Evolutionary conservation across 2,888 invertebrate genomes (phyloP), one percentile per base, ranked within the genome.

Genomic region (Amiota communis): DNA sequence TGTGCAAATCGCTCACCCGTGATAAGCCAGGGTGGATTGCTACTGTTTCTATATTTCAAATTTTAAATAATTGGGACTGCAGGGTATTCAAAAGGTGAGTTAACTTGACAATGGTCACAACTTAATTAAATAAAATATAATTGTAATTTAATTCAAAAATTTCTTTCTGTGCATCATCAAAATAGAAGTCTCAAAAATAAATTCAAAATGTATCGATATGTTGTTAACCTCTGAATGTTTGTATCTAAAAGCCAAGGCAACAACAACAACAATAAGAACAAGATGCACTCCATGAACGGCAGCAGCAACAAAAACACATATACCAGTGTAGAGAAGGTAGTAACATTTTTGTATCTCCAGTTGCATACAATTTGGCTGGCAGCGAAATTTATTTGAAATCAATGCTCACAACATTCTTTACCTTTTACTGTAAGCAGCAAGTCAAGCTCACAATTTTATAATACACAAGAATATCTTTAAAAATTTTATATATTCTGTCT

Each of bases 361-460:
- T 51, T 68, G 83, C 83, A 84, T 84, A 86, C 82, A 85, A 83
- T 83, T 83, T 86, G 83, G 82, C 86, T 86, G 82, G 76, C 86
- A 85, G 86, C 86, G 79, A 86, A 85, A 85, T 83, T 86, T 85
- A 86, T 86, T 86, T 85, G 82, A 85, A 86, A 86, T 86, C 86
- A 86, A 85, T 85, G 83, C 86, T 86, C 86, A 82, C 85, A 36
- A 36, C 36, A 86, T 83, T 86, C 86, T 85, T 86, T 80, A 78
- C 77, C 76, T 75, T 77, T 78, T 79, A 74, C 74, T 20, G 59
- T 12, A 20, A 15, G 11, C n/a, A 36, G 6, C 36, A 36, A 36
- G 36, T 6, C 36, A 6, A 36, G 8, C 74, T 76, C 74, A 79
- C 73, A 74, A 64, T 68, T 76, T 76, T 72, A 76, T 13, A 36